A percentile compares a stretch with the other conserved stretches of the same genome.
Evolutionary conservation across 2,888 invertebrate species (phyloP).

Genomic region (Achlya flavicornis): DNA sequence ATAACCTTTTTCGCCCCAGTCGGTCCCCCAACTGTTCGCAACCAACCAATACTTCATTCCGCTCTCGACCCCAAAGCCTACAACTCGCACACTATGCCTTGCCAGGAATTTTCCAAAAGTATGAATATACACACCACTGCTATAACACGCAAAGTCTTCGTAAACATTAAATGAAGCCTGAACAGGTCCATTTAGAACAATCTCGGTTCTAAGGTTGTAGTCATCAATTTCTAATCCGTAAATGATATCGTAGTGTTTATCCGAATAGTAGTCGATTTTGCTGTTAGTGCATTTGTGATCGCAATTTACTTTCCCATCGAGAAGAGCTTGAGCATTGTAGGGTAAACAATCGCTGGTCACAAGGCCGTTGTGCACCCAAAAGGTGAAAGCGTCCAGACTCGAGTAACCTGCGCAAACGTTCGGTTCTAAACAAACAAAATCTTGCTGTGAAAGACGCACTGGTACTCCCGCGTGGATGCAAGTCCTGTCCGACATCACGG

Average conservation of each 20-base stretch:
- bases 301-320: conserved; percentile 89
- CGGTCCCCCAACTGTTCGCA: background rate
- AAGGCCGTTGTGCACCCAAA: no score
- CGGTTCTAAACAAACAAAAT: no score
- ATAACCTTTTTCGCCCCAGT: background rate
- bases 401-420: no score
- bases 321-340: conserved; percentile 43
- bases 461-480: no score
- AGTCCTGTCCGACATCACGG: no score
- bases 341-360: no score
- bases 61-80: background rate
- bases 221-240: conserved; percentile 75
- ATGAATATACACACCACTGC: background rate
- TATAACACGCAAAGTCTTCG: conserved; percentile 87
- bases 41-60: background rate
- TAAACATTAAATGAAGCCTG: conserved; percentile 91
- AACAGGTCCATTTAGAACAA: conserved; percentile 90
- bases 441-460: no score
- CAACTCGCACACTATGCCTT: background rate
- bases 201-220: conserved; percentile 87
- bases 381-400: no score
- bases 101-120: background rate
- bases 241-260: conserved; percentile 85
- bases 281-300: conserved; percentile 89
- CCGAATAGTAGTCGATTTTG: conserved; percentile 82